Percentiles rank a stretch among this genome's conserved stretches.
Evolutionary conservation across 2,113 vertebrate species (phyloP).

Genomic region (Ploceus nigricollis): DNA sequence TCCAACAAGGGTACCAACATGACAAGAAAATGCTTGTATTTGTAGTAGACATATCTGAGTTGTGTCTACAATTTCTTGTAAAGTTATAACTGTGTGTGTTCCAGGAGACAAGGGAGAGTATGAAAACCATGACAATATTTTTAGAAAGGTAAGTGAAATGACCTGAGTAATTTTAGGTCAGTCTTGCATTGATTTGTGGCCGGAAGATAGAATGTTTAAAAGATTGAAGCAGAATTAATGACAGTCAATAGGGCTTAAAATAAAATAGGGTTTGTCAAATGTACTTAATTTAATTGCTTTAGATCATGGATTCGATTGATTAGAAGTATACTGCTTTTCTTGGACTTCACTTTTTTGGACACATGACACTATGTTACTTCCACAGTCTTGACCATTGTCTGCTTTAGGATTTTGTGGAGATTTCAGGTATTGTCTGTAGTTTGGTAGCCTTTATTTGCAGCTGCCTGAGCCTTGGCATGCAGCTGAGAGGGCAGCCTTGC

Average conservation of each 20-base stretch:
- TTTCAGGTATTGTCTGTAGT: not conserved
- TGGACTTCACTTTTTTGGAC: not conserved
- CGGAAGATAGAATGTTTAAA: not conserved
- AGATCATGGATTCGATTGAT: not conserved
- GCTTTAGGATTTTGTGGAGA: not conserved
- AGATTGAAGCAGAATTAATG: slow-evolving; percentile 6
- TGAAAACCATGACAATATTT: not conserved
- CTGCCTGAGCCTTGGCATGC: not conserved
- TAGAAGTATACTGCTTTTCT: not conserved
- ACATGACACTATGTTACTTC: not conserved
- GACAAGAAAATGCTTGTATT: not conserved
- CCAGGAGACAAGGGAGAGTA: not conserved
- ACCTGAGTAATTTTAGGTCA: not conserved
- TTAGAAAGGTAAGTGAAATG: not conserved
- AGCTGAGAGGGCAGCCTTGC: not conserved
- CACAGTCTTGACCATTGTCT: not conserved
- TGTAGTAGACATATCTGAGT: not conserved
- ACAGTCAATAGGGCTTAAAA: not conserved
- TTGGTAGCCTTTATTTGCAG: not conserved
- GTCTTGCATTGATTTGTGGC: not conserved
- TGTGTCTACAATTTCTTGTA: not conserved
- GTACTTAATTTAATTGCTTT: slow-evolving; percentile 21
- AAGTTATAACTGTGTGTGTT: rapidly evolving
- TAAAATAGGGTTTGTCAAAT: not conserved
- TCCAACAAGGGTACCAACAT: not conserved